Conservation (phyloP, 2,888 invertebrate genomes). For the Xanthia togata region DNA sequence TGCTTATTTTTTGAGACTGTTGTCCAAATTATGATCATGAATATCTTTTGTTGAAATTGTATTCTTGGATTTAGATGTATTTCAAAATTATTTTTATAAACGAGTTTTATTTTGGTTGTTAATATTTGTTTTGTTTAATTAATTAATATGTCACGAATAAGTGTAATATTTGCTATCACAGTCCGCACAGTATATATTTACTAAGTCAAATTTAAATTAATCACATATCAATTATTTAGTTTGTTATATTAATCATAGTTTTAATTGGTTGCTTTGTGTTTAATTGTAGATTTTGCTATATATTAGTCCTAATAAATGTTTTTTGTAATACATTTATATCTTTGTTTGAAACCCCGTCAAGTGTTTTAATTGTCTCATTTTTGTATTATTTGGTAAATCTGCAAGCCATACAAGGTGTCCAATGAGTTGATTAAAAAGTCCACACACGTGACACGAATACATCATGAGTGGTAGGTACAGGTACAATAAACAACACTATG, state of each 20-base stretch:
- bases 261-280: slow-evolving; percentile 88
- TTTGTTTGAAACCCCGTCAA: slow-evolving; percentile 18
- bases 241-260: slow-evolving; percentile 86
- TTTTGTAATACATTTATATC: slow-evolving; percentile 74
- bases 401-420: background rate
- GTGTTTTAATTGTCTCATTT: slow-evolving; percentile 15
- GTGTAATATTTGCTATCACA: slow-evolving; percentile 69
- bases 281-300: slow-evolving; percentile 85
- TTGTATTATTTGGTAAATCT: background rate
- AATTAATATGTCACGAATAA: slow-evolving; percentile 69
- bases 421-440: background rate
- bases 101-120: slow-evolving; percentile 84
- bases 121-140: slow-evolving; percentile 73
- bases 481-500: background rate
- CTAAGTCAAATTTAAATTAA: slow-evolving; percentile 86
- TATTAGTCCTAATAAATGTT: slow-evolving; percentile 86
- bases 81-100: slow-evolving; percentile 87
- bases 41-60: slow-evolving; percentile 82
- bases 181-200: slow-evolving; percentile 80
- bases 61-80: slow-evolving; percentile 77
- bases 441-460: background rate
- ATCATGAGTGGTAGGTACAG: background rate
- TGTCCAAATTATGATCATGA: slow-evolving; percentile 85
- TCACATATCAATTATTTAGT: slow-evolving; percentile 88
- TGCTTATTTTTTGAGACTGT: slow-evolving; percentile 89